phyloP scores from a whole-genome alignment of 2,888 invertebrate genomes.

The Sarcophaga caerulescens region DNA sequence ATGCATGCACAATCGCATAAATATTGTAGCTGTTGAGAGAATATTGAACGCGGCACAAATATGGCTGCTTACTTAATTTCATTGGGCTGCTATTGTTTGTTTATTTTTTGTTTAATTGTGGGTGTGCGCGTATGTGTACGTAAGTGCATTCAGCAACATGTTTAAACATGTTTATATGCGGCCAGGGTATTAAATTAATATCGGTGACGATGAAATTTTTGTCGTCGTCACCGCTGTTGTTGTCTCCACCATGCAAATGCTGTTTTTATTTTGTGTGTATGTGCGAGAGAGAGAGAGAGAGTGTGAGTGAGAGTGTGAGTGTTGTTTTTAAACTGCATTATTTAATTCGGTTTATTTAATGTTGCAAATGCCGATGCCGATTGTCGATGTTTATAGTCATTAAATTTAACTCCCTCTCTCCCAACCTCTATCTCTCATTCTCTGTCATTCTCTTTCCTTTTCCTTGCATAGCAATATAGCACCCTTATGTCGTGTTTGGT shows the following conservation, averaged over 20 bases:
- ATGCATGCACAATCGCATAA: background rate
- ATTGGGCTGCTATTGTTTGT: background rate
- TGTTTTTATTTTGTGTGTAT: background rate
- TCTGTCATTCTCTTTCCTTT: too few relatives aligned
- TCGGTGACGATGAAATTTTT: constrained; percentile 9
- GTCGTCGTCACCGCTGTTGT: constrained; percentile 8
- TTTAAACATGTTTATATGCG: constrained; percentile 48
- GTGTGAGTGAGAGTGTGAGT: background rate
- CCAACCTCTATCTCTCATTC: too few relatives aligned
- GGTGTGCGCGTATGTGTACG: constrained; percentile 1
- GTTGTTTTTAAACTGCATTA: constrained; percentile 50
- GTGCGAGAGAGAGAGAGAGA: background rate
- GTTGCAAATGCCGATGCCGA: background rate
- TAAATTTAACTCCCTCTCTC: background rate
- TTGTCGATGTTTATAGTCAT: background rate
- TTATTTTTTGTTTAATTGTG: constrained; percentile 4
- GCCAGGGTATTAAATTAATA: constrained; percentile 46
- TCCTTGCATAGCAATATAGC: too few relatives aligned
- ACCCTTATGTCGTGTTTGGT: background rate
- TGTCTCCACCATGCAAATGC: background rate
- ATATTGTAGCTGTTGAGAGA: too few relatives aligned
- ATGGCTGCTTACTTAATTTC: background rate
- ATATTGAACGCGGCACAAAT: background rate
- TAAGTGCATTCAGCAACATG: constrained; percentile 42
- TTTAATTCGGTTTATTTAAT: constrained; percentile 62